phyloP scores from a whole-genome alignment of 2,113 vertebrate species.

The Mastomys natalensis region DNA sequence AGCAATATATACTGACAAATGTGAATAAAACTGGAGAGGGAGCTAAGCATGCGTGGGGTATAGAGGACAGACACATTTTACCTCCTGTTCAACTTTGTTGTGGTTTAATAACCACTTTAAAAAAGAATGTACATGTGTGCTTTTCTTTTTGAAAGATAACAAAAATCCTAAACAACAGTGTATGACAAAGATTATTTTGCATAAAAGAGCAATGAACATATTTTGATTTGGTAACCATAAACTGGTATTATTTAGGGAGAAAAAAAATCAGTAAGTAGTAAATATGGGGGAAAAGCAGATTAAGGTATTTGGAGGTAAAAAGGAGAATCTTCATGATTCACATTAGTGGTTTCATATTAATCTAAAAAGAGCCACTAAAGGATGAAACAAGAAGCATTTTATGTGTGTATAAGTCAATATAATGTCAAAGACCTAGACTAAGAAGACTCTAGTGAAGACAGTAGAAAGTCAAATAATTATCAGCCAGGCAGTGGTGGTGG shows the following conservation, averaged over 20 bases:
- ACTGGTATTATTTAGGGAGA: not conserved
- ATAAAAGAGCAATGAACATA: not conserved
- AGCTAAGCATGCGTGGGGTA: not conserved
- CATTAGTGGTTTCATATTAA: not conserved
- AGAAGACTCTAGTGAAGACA: not conserved
- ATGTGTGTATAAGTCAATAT: slow-evolving; percentile 29
- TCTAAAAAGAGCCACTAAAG: slow-evolving; percentile 15
- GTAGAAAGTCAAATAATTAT: not conserved
- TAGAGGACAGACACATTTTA: not conserved
- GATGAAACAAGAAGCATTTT: slow-evolving; percentile 15
- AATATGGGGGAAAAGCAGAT: not conserved
- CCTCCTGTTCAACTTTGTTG: not conserved
- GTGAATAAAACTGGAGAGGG: slow-evolving; percentile 11
- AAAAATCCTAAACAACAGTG: not conserved
- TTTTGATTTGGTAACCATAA: not conserved
- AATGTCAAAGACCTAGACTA: slow-evolving; percentile 1
- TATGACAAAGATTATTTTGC: slow-evolving; percentile 46
- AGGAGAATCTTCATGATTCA: not conserved
- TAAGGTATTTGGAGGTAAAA: not conserved
- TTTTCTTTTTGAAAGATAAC: not conserved
- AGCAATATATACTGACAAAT: not conserved
- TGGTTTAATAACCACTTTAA: not conserved
- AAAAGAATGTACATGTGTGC: not conserved
- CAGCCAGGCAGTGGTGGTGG: not conserved
- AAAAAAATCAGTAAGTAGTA: slow-evolving; percentile 7